Percentiles rank a stretch among this genome's conserved stretches.
These are phyloP conservation scores for Oryzias woworae DNA, from an alignment of 2,113 vertebrate species.

Conservation along the genomic window DNA sequence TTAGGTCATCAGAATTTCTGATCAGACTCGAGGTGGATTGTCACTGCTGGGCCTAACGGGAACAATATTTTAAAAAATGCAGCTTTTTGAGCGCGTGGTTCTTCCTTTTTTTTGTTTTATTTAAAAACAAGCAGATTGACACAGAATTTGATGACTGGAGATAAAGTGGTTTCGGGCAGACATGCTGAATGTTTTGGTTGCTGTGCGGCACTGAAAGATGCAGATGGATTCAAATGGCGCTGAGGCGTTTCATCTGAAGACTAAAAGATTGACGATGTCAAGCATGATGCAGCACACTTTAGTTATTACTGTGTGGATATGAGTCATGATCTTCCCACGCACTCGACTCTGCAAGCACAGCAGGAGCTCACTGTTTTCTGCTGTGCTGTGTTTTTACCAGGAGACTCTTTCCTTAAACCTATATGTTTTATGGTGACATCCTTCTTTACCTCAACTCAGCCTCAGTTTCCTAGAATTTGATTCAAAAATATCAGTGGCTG, in stretches of 20 bases:
- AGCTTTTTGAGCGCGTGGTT: too few species aligned
- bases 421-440: slow-evolving; percentile 18
- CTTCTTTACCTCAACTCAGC: slow-evolving; percentile 6
- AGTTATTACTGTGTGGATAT: slow-evolving; percentile 52
- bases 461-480: not conserved
- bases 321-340: slow-evolving; percentile 68
- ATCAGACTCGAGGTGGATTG: slow-evolving; percentile 7
- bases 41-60: not conserved
- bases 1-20: slow-evolving; percentile 11
- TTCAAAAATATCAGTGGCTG: not conserved
- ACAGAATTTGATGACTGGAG: too few species aligned
- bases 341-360: slow-evolving; percentile 37
- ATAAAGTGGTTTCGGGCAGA: too few species aligned
- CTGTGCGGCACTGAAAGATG: slow-evolving; percentile 6
- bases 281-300: slow-evolving; percentile 66
- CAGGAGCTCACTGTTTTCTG: slow-evolving; percentile 22
- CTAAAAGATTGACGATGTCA: slow-evolving; percentile 40
- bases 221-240: slow-evolving; percentile 26
- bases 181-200: slow-evolving; percentile 1
- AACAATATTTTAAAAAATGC: not conserved
- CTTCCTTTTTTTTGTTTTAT: too few species aligned
- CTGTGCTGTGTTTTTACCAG: slow-evolving; percentile 12
- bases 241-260: slow-evolving; percentile 23
- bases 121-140: too few species aligned
- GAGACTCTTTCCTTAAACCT: slow-evolving; percentile 23